Percentiles rank a stretch among this genome's conserved stretches.
These are phyloP conservation scores for Aplocera efformata DNA, from an alignment of 2,888 invertebrate genomes.

Conservation along the genomic window DNA sequence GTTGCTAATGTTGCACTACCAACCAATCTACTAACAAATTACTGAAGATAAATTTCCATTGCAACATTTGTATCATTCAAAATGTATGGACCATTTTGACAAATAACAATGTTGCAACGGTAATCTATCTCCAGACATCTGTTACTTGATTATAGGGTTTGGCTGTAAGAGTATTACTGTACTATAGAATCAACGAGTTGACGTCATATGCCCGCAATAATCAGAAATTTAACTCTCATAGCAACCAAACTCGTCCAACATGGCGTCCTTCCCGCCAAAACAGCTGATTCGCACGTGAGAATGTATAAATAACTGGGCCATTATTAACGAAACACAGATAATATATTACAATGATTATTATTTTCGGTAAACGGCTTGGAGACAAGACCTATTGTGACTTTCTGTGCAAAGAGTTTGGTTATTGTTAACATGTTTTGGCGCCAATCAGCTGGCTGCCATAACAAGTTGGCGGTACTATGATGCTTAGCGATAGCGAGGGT, in stretches of 20 bases:
- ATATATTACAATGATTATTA: slow-evolving; percentile 5
- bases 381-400: slow-evolving; percentile 9
- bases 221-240: neutral
- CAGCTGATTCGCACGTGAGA: slow-evolving; percentile 20
- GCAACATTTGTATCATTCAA: too few relatives aligned
- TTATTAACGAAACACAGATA: slow-evolving; percentile 5
- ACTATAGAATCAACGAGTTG: too few relatives aligned
- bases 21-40: too few relatives aligned
- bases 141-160: too few relatives aligned
- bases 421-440: slow-evolving; percentile 26
- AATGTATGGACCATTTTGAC: too few relatives aligned
- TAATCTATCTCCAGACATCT: too few relatives aligned
- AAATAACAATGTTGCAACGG: too few relatives aligned
- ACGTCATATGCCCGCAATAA: too few relatives aligned
- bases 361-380: slow-evolving; percentile 11
- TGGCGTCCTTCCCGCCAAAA: slow-evolving; percentile 18
- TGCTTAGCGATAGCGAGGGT: slow-evolving; percentile 7
- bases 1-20: too few relatives aligned
- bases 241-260: slow-evolving; percentile 8
- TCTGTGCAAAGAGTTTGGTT: slow-evolving; percentile 14
- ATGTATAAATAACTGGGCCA: slow-evolving; percentile 7
- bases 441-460: slow-evolving; percentile 28
- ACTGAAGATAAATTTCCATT: too few relatives aligned
- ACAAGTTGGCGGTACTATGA: slow-evolving; percentile 21
- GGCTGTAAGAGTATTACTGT: too few relatives aligned